Base-by-base conservation (phyloP, 2,113 vertebrate species). In the Scophthalmus maximus region DNA sequence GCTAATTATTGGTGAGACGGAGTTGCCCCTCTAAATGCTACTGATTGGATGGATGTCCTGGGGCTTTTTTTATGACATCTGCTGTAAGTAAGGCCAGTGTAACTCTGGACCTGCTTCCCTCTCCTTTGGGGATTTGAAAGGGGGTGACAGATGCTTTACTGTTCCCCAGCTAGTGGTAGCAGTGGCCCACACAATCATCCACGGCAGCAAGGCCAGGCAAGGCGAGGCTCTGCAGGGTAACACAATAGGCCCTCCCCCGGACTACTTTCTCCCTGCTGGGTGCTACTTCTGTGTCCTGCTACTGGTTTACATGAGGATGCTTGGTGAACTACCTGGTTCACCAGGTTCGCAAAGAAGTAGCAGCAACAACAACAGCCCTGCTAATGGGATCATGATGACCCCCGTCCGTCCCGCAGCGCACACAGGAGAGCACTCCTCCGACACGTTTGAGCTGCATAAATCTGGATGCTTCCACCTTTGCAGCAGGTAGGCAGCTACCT, bases 1-100 rank as follows among this genome's bases (percentile, higher is more conserved):
- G 94, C 94, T 96, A 95, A 96, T 96, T 95, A 95, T 96, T 95
- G 94, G 88, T 94, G 91, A 94, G 94, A 92, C 92, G 84, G 76
- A 92, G 90, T 87, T 89, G 92, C 87, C 88, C 89, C 61, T 89
- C 87, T 93, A 94, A 95, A 95, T 94, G 94, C 92, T 92, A 89
- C 92, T 91, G 93, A 94, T 93, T 93, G 91, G 93, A 93, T 93
- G 92, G 93, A 93, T 86, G 78, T 87, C 94, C 79, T 82, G 94
- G 93, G 95, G 95, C 29, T 57, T 26, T 22, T 47, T 47, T 50
- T 50, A 78, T 91, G 92, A 86, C 78, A 92, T 93, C 83, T 70
- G 86, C 69, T 88, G 90, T 91, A 87, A 94, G 88, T 86, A 83
- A 70, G 40, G 53, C 53, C 20, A 57, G 71, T 69, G 72, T 91